phyloP scores from a whole-genome alignment of 2,888 invertebrate species.

The Argynnis bischoffii region DNA sequence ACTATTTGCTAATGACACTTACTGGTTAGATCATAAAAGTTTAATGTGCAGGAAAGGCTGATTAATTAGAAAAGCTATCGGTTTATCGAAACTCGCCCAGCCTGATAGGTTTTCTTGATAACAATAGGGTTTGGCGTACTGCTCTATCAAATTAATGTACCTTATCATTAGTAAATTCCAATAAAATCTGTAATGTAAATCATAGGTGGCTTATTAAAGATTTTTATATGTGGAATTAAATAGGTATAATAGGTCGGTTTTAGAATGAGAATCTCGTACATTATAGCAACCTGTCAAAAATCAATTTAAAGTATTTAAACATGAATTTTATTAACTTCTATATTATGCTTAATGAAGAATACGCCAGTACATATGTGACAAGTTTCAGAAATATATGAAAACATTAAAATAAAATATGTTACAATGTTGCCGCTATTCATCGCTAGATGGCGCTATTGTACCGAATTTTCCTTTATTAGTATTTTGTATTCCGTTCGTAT shows the following conservation, averaged over 20 bases:
- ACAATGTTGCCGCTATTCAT: constrained; percentile 53
- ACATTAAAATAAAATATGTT: not conserved
- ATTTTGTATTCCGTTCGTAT: constrained; percentile 21
- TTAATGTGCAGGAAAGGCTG: constrained; percentile 75
- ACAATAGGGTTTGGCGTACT: constrained; percentile 46
- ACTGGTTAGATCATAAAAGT: constrained; percentile 64
- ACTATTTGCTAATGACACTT: constrained; percentile 34
- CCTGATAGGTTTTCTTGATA: constrained; percentile 53
- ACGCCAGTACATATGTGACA: too few relatives aligned
- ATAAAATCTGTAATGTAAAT: not conserved
- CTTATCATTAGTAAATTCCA: constrained; percentile 10
- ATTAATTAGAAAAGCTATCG: constrained; percentile 71
- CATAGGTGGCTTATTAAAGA: too few relatives aligned
- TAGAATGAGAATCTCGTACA: too few relatives aligned
- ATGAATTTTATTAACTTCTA: too few relatives aligned
- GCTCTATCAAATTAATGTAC: constrained; percentile 38
- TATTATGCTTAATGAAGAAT: too few relatives aligned
- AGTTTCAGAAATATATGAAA: not conserved
- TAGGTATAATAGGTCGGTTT: not conserved
- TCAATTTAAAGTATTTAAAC: too few relatives aligned
- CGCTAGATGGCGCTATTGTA: constrained; percentile 64
- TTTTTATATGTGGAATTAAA: too few relatives aligned
- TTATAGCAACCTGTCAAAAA: too few relatives aligned
- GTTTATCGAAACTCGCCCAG: constrained; percentile 63
- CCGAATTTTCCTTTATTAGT: constrained; percentile 16